These are phyloP conservation scores for Mergus octosetaceus DNA, from an alignment of 2,797 vertebrate genomes.

Conservation along the genomic window DNA sequence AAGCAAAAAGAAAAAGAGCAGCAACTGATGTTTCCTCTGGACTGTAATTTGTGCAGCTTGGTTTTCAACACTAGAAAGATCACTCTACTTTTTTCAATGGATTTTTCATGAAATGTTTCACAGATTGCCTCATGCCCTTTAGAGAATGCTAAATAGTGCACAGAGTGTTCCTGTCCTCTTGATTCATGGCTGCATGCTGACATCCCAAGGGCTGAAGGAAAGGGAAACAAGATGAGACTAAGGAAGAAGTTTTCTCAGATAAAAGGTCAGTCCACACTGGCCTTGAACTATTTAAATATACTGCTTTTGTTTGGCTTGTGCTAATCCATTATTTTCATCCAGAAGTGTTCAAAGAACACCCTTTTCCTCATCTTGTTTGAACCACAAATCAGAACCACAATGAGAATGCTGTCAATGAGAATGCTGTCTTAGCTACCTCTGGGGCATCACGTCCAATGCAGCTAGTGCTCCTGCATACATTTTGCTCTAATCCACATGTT, in stretches of 20 bases:
- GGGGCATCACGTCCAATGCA: background rate
- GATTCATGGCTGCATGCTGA: background rate
- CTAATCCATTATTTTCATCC: background rate
- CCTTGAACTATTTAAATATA: background rate
- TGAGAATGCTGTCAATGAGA: background rate
- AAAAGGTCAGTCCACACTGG: background rate
- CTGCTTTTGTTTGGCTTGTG: background rate
- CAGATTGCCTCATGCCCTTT: constrained; percentile 26
- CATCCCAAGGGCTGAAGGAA: background rate
- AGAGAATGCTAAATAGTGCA: constrained; percentile 39
- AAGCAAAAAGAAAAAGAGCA: constrained; percentile 58
- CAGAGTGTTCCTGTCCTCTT: constrained; percentile 23
- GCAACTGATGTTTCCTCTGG: constrained; percentile 28
- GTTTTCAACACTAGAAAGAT: constrained; percentile 53
- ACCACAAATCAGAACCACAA: background rate
- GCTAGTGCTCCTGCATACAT: background rate
- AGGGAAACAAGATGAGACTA: background rate
- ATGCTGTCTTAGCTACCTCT: background rate
- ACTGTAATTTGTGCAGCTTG: constrained; percentile 19
- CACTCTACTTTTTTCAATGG: background rate
- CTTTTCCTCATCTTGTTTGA: background rate
- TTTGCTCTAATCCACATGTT: background rate
- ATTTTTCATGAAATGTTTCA: constrained; percentile 58
- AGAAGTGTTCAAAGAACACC: background rate
- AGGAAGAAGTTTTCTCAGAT: background rate